Evolutionary conservation across 1,140 invertebrate genomes (phyloP).

Genomic region (Rhizoglyphus robini): DNA sequence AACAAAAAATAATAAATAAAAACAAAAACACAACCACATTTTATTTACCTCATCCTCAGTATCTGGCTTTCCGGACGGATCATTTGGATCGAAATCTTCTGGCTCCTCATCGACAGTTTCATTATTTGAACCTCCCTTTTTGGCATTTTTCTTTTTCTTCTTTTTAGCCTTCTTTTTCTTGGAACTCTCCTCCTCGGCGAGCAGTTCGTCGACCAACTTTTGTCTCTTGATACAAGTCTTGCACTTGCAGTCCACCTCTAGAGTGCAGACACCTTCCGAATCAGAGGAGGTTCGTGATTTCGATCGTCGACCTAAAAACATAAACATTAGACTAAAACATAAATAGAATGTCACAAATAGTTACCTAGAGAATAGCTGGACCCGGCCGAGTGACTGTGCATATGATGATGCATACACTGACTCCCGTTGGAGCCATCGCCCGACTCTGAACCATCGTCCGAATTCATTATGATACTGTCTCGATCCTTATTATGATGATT

Average conservation of each 20-base stretch:
- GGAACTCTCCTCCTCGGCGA: slow-evolving; percentile 10
- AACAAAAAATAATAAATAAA: no score
- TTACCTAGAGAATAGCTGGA: no score
- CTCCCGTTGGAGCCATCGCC: background rate
- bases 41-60: background rate
- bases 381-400: background rate
- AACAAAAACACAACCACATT: background rate
- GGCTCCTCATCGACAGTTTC: background rate
- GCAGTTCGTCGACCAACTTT: slow-evolving; percentile 8
- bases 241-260: background rate
- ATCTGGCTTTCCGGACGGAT: background rate
- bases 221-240: background rate
- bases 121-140: background rate
- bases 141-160: slow-evolving; percentile 10
- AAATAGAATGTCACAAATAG: no score
- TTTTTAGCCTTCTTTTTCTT: slow-evolving; percentile 12
- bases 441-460: background rate
- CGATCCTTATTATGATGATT: no score
- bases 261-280: background rate
- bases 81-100: background rate
- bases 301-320: background rate
- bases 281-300: background rate
- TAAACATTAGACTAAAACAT: no score
- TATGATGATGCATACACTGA: background rate
- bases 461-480: background rate